Base-by-base conservation (phyloP, 2,888 invertebrate genomes). In the Masnerella sp. region DNA sequence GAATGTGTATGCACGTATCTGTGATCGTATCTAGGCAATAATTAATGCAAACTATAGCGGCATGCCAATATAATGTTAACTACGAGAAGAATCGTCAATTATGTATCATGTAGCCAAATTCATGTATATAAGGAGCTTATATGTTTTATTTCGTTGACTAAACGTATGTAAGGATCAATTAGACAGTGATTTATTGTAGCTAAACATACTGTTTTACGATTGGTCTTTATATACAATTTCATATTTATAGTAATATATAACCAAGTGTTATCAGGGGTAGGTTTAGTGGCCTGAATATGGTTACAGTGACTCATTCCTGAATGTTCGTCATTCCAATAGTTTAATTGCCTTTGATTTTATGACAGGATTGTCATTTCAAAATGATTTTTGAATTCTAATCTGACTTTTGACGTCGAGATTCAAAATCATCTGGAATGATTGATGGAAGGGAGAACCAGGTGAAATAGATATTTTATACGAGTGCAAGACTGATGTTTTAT, bases 1-100 rank as follows among this genome's bases (percentile, higher is more conserved):
- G 82, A 77, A 61, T 67, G 71, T 62, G 75, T 77, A 76, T 80
- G 80, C 77, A 78, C 64, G 77, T 77, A 75, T 72, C 77, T 81
- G 81, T 81, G 81, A 82, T 80, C 74, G 62, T 68, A 77, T 62
- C 42, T 75, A 76, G 58, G 68, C 25, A 64, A 58, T 75, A 77
- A 62, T 78, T 69, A 64, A 72, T 77, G 58, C 61, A 47, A 61
- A 59, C 61, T 69, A 61, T 77, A 77, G 77, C 70, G 71, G 79
- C 80, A 80, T 79, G 81, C 77, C 70, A 64, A 78, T 76, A 36
- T 68, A 70, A 74, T 64, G 64, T 71, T 64, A 38, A 64, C 45
- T 58, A 25, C 71, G 70, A 64, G 49, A 30, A 51, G 52, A 52
- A 49, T 68, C 43, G 62, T 69, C 43, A 43, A 45, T 49, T 49